Evolutionary conservation across 2,797 vertebrate genomes (phyloP), one percentile per base, ranked within the genome.

Genomic region (Loriculus beryllinus): DNA sequence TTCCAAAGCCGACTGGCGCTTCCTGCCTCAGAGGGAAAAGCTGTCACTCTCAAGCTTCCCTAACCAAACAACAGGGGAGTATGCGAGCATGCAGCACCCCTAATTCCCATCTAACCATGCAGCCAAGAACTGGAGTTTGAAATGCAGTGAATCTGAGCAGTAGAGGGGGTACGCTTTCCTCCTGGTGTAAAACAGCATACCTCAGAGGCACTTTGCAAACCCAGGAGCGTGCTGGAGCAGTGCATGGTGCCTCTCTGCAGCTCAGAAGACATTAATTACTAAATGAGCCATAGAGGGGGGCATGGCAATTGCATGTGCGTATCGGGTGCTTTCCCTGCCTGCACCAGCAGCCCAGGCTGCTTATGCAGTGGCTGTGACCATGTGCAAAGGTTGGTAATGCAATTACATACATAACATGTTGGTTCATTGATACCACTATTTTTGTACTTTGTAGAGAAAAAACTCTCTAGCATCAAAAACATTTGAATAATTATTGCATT

Each of bases 241-340:
- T 1, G 6, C 1, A 3, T 25, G 40, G 20, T 56, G 37, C 51
- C 39, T 45, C 42, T 9, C 26, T 28, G 31, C 54, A 62, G 22
- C 57, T 39, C 74, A 63, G 48, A 79, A 80, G 14, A 19, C 17
- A 11, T n/a, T 22, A 9, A 47, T 67, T 59, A 23, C 39, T 52
- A 40, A 77, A 43, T 10, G n/a, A 79, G 60, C 1, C 4, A 9
- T 19, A 60, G 22, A 33, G 5, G 5, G 15, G 21, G 4, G 25
- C 43, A 39, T n/a, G 39, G 39, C 21, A 79, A 31, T 13, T 52
- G 48, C 19, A 28, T 0, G 1, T 25, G 7, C 2, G 6, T 29
- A 6, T 10, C 2, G 5, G 19, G 42, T 33, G 39, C 39, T 39
- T 51, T 40, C 40, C 40, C 42, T 79, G 47, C 48, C 57, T 18